Base-by-base conservation (phyloP, 2,888 invertebrate genomes). In the Philhelius pedissequus region DNA sequence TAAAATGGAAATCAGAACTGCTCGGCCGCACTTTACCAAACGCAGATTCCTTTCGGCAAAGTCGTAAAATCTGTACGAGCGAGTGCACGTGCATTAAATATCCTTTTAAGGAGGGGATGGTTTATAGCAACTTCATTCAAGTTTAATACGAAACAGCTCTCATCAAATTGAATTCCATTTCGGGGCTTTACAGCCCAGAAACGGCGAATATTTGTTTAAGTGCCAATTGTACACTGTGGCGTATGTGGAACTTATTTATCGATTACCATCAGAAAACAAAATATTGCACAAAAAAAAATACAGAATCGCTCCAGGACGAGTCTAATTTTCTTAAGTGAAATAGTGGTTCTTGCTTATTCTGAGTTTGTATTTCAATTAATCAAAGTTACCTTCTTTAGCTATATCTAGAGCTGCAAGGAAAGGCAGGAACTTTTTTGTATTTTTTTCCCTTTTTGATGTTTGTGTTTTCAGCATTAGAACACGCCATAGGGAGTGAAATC, bases 21-120 rank as follows among this genome's bases (percentile, higher is more conserved):
- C 66, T 71, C 50, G n/a, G n/a, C n/a, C n/a, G n/a, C n/a, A n/a
- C n/a, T n/a, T n/a, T n/a, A 35, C 13, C 11, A 54, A 18, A 13
- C 74, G 45, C 71, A 40, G 75, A 76, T 75, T 80, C 70, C 79
- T 54, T 75, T 84, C 69, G 48, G 71, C 54, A 38, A 71, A 76
- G 75, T 84, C 84, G 68, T 84, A 84, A 84, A 84, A 80, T 80
- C 80, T 66, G 68, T 83, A 54, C 78, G 83, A 78, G 74, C 75
- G 83, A 83, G 83, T 84, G 84, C 84, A 84, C 84, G 84, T 84
- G 84, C 84, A 84, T 84, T 84, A 79, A 79, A 84, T 84, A 80
- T 76, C 75, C 76, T 73, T 73, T 84, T 84, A 68, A 79, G 58
- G 66, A 80, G 68, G 52, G 56, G 13, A 68, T 84, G 79, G 75